These are phyloP conservation scores for Sabatieria punctata DNA, from an alignment of 2,888 invertebrate genomes.

Conservation along the genomic window DNA sequence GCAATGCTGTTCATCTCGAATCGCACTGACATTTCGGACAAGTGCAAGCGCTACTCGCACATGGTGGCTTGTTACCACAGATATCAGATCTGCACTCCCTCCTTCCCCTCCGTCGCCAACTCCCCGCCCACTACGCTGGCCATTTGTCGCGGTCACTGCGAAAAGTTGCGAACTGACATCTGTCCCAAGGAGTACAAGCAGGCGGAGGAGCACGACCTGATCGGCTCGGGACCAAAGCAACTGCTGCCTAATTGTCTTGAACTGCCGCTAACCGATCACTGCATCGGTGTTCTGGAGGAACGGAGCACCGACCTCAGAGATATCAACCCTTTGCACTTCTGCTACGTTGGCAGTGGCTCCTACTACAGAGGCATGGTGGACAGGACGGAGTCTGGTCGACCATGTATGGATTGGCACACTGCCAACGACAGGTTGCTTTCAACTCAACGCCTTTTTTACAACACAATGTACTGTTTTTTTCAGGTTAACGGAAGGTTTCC, in stretches of 20 bases:
- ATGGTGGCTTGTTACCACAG: slow-evolving; percentile 28
- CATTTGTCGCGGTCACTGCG: slow-evolving; percentile 82
- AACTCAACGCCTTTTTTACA: too few species aligned
- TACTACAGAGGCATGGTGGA: slow-evolving; percentile 52
- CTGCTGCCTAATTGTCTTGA: slow-evolving; percentile 56
- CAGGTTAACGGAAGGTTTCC: slow-evolving; percentile 56
- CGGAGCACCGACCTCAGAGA: too few species aligned
- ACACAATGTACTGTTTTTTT: too few species aligned
- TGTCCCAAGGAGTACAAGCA: slow-evolving; percentile 35
- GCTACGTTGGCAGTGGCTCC: slow-evolving; percentile 60
- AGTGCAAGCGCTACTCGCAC: slow-evolving; percentile 24
- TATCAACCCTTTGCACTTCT: slow-evolving; percentile 33
- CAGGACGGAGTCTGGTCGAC: slow-evolving; percentile 35
- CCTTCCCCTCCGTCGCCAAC: slow-evolving; percentile 2
- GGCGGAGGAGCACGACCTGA: slow-evolving; percentile 40
- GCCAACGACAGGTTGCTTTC: neutral
- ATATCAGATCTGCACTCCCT: slow-evolving; percentile 21
- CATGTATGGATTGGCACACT: slow-evolving; percentile 18
- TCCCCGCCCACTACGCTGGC: slow-evolving; percentile 12
- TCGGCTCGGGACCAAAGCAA: slow-evolving; percentile 49
- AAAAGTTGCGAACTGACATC: slow-evolving; percentile 69
- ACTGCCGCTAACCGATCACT: slow-evolving; percentile 38
- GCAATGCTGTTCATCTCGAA: slow-evolving; percentile 26
- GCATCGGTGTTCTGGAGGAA: slow-evolving; percentile 47
- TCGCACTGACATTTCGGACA: slow-evolving; percentile 19